Evolutionary conservation across 2,113 vertebrate genomes (phyloP).

Genomic region (Oreochromis niloticus): DNA sequence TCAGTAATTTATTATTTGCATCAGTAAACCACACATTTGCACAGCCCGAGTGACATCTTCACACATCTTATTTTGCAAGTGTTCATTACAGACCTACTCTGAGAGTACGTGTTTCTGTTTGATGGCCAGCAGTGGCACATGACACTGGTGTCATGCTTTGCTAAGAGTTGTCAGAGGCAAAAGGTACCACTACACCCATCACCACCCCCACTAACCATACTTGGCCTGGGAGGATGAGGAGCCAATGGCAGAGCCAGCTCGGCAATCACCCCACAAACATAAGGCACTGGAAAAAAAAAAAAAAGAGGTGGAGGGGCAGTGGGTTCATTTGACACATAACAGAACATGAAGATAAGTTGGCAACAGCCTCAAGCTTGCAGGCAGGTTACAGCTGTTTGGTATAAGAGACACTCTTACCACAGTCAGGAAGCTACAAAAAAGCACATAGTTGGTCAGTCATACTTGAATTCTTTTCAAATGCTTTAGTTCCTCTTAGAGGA

Average conservation of each 20-base stretch:
- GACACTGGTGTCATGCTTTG: conserved; percentile 63
- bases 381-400: background rate
- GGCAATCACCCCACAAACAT: conserved; percentile 73
- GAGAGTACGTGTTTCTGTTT: background rate
- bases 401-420: background rate
- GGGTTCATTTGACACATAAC: conserved; percentile 42
- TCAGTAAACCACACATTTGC: background rate
- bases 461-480: background rate
- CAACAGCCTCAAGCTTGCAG: background rate
- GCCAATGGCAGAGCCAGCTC: conserved; percentile 73
- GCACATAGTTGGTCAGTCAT: background rate
- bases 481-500: background rate
- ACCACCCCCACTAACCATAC: conserved; percentile 66
- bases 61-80: background rate
- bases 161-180: conserved; percentile 74
- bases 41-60: background rate
- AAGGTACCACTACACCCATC: conserved; percentile 72
- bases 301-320: conserved; percentile 5
- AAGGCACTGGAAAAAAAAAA: conserved; percentile 16
- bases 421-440: background rate
- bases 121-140: conserved; percentile 26
- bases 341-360: conserved; percentile 8
- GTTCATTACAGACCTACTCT: background rate
- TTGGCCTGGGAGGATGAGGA: conserved; percentile 63
- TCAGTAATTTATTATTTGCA: background rate